Base-by-base conservation (phyloP, 2,113 vertebrate species). In the Myotis brandtii region DNA sequence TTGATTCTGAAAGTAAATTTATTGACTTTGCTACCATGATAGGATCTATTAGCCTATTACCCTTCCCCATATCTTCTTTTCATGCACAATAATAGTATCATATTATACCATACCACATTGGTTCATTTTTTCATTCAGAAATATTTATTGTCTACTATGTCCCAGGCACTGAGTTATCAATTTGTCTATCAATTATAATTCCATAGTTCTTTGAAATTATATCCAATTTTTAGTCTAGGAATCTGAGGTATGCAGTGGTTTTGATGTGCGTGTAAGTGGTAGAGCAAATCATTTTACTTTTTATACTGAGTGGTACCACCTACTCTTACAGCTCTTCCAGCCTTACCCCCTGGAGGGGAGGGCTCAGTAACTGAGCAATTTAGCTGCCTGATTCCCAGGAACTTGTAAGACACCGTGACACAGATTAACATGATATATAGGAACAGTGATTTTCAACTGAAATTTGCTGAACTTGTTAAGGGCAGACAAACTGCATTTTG, bases 381-480 rank as follows among this genome's bases (percentile, higher is more conserved):
- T 50, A 79, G 91, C 43, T 79, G 5, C 37, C 34, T 0, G 1
- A 1, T 85, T 88, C 52, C 80, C 5, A 13, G 66, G 43, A 77
- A 62, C 40, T 40, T 82, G 46, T 82, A 62, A 86, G 76, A 72
- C 72, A 25, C 27, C 20, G 23, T 69, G 52, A 14, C 50, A 66
- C 52, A 70, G 91, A 80, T 69, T 89, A 83, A 79, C 8, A 5
- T 40, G 40, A 50, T 84, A 25, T 85, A 72, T 37, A 87, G 77
- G 84, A 80, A 77, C 48, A 16, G n/a, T 40, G 70, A 56, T 76
- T 96, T 95, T 92, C 72, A 85, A 16, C 77, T 86, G 32, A 82
- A 91, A 95, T 93, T 64, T 86, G 62, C 89, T 96, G 75, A 96
- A 83, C 93, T 97, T 69, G 86, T 96, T 97, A 94, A 80, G 81